These are phyloP conservation scores for Molossus molossus DNA, from an alignment of 2,797 vertebrate genomes.

Conservation along the genomic window DNA sequence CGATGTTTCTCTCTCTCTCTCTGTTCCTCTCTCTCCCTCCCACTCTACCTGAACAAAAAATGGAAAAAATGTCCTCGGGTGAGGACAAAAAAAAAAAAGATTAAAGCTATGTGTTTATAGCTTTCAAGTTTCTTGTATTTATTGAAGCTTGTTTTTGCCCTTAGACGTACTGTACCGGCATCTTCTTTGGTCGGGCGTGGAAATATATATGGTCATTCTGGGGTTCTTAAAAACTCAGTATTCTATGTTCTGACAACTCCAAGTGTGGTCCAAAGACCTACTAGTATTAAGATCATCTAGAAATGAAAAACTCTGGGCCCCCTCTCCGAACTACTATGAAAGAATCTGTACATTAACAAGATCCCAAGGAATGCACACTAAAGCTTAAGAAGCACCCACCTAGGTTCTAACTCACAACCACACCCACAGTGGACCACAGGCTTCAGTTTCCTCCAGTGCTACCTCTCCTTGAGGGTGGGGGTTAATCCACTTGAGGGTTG, in stretches of 20 bases:
- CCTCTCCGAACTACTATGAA: not conserved
- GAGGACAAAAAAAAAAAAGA: too few relatives aligned
- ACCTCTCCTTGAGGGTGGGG: not conserved
- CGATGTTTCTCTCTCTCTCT: too few relatives aligned
- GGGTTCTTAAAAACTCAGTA: not conserved
- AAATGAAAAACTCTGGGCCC: not conserved
- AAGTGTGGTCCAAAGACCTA: not conserved
- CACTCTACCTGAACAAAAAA: too few relatives aligned
- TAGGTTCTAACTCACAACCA: not conserved
- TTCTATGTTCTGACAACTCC: not conserved
- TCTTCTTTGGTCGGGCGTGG: not conserved
- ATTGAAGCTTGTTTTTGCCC: not conserved
- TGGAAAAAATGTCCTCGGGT: too few relatives aligned
- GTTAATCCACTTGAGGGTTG: not conserved
- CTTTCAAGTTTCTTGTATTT: not conserved
- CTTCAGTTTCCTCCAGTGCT: not conserved
- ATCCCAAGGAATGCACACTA: not conserved
- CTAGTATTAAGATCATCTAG: not conserved
- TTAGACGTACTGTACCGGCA: not conserved
- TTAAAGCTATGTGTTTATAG: constrained; percentile 10
- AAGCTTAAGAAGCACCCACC: not conserved
- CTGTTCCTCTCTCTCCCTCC: too few relatives aligned
- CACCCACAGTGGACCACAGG: not conserved
- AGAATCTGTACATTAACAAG: not conserved
- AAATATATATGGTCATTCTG: not conserved